Evolutionary conservation across 2,797 vertebrate species (phyloP).

Genomic region (Cryptoprocta ferox): DNA sequence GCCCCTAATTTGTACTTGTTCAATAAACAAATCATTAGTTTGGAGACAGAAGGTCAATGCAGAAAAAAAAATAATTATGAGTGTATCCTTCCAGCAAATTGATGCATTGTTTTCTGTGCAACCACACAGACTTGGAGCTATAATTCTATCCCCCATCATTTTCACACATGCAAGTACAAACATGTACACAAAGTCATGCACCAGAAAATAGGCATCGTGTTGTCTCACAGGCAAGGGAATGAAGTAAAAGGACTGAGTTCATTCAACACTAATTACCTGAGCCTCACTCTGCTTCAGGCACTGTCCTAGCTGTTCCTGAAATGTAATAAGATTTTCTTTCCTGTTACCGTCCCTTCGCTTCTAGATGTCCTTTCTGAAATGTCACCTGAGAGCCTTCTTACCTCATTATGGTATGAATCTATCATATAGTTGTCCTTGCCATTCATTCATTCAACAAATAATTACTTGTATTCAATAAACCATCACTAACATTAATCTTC

Average conservation of each 20-base stretch:
- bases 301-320: rapidly evolving
- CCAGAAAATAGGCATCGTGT: neutral
- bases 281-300: neutral
- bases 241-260: neutral
- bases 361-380: neutral
- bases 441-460: neutral
- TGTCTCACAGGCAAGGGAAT: neutral
- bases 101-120: neutral
- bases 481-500: neutral
- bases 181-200: neutral
- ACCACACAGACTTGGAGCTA: neutral
- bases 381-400: neutral
- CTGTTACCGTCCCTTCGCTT: neutral
- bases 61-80: neutral
- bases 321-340: neutral
- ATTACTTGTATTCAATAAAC: neutral
- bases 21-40: constrained; percentile 55
- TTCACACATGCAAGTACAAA: neutral
- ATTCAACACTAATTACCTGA: neutral
- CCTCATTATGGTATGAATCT: neutral
- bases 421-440: neutral
- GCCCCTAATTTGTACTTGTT: neutral
- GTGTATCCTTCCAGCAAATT: neutral
- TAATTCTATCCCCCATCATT: neutral
- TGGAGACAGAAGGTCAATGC: constrained; percentile 43